These are phyloP conservation scores for Gryllus bimaculatus DNA, from an alignment of 1,140 invertebrate genomes.

Conservation along the genomic window DNA sequence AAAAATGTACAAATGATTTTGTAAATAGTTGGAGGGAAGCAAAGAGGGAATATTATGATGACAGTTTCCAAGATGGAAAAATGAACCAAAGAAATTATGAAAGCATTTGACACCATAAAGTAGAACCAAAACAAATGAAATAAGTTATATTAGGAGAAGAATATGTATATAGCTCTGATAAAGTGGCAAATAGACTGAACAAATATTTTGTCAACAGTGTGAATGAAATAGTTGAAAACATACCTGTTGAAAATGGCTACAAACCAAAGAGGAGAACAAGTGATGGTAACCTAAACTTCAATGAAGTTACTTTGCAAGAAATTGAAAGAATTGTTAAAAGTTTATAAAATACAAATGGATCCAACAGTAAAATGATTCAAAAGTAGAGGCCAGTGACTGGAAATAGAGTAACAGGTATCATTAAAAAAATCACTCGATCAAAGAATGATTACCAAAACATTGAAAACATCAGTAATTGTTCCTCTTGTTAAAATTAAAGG, in stretches of 20 bases:
- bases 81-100: no score
- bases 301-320: neutral
- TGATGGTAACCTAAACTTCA: neutral
- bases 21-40: no score
- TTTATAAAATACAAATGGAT: neutral
- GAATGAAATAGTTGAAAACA: neutral
- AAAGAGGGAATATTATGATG: no score
- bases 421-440: neutral
- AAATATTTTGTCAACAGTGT: neutral
- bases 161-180: neutral
- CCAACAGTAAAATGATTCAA: neutral
- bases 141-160: neutral
- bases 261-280: neutral
- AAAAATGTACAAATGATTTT: no score
- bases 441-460: neutral
- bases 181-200: neutral
- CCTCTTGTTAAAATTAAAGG: neutral
- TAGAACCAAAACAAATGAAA: neutral
- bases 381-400: neutral
- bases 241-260: neutral
- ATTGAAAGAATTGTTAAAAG: neutral
- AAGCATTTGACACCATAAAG: no score
- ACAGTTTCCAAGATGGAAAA: no score
- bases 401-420: neutral
- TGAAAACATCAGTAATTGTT: neutral